These are phyloP conservation scores for Austrofundulus limnaeus DNA, from an alignment of 2,113 vertebrate genomes.

Conservation along the genomic window DNA sequence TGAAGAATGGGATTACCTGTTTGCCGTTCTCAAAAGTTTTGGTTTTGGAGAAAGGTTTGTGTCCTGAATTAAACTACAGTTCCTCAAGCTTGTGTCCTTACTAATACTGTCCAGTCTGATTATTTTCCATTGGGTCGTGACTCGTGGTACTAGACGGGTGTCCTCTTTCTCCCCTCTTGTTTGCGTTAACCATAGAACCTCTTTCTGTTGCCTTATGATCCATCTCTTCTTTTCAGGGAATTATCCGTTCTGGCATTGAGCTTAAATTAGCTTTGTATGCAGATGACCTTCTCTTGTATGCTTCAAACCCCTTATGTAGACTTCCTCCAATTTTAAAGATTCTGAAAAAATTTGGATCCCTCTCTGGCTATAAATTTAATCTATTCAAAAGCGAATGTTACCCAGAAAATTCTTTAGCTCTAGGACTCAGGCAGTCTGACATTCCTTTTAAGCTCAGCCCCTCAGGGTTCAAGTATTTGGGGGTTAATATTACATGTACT, in stretches of 20 bases:
- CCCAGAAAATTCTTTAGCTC: not conserved
- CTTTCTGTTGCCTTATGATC: not conserved
- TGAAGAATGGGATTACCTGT: not conserved
- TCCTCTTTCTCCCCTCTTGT: not conserved
- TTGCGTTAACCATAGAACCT: not conserved
- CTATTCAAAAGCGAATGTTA: not conserved
- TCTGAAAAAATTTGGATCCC: not conserved
- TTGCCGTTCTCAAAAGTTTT: not conserved
- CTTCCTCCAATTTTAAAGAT: not conserved
- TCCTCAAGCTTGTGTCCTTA: not conserved
- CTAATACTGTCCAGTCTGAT: not conserved
- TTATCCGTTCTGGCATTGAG: not conserved
- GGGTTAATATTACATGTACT: too few relatives aligned
- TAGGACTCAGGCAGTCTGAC: too few relatives aligned
- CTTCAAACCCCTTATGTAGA: not conserved
- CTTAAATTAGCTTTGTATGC: not conserved
- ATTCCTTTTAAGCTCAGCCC: too few relatives aligned
- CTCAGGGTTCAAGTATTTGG: too few relatives aligned
- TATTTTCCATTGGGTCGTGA: not conserved
- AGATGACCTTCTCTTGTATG: not conserved
- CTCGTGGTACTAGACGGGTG: not conserved
- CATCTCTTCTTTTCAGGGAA: not conserved
- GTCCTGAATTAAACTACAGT: not conserved
- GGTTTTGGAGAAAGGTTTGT: not conserved
- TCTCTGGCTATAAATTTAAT: conserved; percentile 1